Evolutionary conservation across 1,140 invertebrate species (phyloP), one percentile per base, ranked within the genome.

Genomic region (Maniola jurtina): DNA sequence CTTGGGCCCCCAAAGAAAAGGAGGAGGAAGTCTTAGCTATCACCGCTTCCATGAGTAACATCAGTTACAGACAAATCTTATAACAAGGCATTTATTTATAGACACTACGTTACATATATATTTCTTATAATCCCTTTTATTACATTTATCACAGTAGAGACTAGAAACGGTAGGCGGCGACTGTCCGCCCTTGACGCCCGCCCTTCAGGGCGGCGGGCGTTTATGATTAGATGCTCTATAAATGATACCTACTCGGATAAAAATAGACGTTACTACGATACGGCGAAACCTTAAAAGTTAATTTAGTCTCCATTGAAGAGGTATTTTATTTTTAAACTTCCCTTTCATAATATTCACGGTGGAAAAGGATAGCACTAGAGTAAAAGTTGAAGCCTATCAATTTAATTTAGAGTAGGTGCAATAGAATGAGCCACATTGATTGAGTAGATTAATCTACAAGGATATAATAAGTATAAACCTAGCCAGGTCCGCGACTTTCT

Each of bases 161-260:
- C 45, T 16, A 25, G 48, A 52, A 2, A 58, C 45, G 35, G 64
- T 66, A 56, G 71, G 71, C 71, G 71, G 64, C 45, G 66, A 60
- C 64, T 35, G 42, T 42, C 54, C 54, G 33, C 64, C 64, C 33
- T 58, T 36, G 42, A 64, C 47, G 42, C 62, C 67, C 71, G 67
- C 71, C 67, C 61, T 66, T 48, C 33, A 7, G 36, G n/a, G 57
- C 60, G 71, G 71, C 67, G 61, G 71, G 71, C 69, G 9, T 62
- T 45, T 15, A 13, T 52, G 48, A 52, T 16, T 25, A 52, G 48
- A 25, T 25, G 16, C 9, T 52, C 16, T 52, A 52, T 52, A 52
- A 52, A 52, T 52, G 48, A 52, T 52, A 52, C 48, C 48, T 52
- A 52, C 48, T 7, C 7, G 14, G 16, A 52, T 52, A 52, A 45